Conservation (phyloP, 2,113 vertebrate genomes). For the Nesoenas mayeri region DNA sequence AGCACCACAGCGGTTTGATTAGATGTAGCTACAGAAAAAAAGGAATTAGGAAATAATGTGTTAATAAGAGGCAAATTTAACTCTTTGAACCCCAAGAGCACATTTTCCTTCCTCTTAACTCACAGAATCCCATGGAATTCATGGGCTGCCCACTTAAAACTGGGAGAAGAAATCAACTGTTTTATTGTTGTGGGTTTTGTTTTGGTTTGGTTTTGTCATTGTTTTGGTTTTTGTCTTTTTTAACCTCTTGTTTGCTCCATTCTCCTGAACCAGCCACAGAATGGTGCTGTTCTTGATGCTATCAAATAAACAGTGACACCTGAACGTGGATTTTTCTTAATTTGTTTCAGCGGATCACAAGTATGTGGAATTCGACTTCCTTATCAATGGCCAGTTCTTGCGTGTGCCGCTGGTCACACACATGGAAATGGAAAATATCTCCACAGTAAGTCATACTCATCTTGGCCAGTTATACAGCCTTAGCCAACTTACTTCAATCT, state of each 20-base stretch:
- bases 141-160: background rate
- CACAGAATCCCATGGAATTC: background rate
- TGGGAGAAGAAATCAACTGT: background rate
- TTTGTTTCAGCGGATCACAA: conserved; percentile 84
- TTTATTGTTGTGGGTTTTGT: background rate
- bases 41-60: background rate
- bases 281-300: background rate
- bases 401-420: conserved; percentile 83
- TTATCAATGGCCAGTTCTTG: conserved; percentile 93
- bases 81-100: background rate
- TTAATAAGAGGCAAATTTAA: background rate
- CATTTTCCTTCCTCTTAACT: background rate
- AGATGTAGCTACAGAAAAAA: background rate
- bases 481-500: background rate
- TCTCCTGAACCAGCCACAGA: background rate
- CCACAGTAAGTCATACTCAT: conserved; percentile 79
- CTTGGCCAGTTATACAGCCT: background rate
- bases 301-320: background rate
- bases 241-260: background rate
- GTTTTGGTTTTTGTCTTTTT: background rate
- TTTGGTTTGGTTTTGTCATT: too few species aligned
- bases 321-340: background rate
- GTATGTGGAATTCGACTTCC: conserved; percentile 96
- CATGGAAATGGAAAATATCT: conserved; percentile 91
- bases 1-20: background rate